Percentiles rank a stretch among this genome's conserved stretches.
Evolutionary conservation across 2,113 vertebrate species (phyloP).

Genomic region (Syrmaticus mikado): DNA sequence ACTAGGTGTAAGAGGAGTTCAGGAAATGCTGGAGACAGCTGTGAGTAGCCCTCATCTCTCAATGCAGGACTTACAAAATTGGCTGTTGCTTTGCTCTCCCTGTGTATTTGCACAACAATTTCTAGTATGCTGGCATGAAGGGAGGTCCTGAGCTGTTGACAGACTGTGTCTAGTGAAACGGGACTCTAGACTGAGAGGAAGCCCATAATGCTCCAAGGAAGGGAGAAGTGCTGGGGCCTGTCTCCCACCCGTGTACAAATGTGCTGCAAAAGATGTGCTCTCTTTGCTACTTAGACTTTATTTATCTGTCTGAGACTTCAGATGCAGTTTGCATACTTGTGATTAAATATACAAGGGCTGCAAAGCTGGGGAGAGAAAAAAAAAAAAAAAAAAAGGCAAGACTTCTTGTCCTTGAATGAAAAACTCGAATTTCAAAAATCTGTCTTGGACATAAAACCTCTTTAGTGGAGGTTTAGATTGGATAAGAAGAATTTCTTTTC

Average conservation of each 20-base stretch:
- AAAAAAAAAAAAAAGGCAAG: not conserved
- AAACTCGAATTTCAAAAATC: not conserved
- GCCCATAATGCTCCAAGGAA: not conserved
- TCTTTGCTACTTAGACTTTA: not conserved
- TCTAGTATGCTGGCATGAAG: not conserved
- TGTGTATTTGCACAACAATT: not conserved
- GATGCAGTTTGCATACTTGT: not conserved
- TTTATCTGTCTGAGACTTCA: not conserved
- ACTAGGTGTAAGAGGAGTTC: not conserved
- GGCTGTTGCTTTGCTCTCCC: not conserved
- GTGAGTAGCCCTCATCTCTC: not conserved
- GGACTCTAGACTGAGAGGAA: not conserved
- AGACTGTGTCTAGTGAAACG: not conserved
- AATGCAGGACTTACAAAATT: fast-evolving
- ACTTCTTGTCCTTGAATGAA: not conserved
- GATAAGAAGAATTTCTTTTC: too few species aligned
- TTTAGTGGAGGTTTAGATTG: too few species aligned
- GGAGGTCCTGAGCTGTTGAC: not conserved
- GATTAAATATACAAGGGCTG: not conserved
- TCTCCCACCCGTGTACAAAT: too few species aligned
- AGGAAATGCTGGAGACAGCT: not conserved
- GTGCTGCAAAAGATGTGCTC: not conserved
- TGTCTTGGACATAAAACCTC: not conserved
- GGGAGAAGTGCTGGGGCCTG: not conserved
- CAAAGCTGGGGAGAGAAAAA: not conserved